Evolutionary conservation across 2,888 invertebrate species (phyloP).

Genomic region (Patella caerulea): DNA sequence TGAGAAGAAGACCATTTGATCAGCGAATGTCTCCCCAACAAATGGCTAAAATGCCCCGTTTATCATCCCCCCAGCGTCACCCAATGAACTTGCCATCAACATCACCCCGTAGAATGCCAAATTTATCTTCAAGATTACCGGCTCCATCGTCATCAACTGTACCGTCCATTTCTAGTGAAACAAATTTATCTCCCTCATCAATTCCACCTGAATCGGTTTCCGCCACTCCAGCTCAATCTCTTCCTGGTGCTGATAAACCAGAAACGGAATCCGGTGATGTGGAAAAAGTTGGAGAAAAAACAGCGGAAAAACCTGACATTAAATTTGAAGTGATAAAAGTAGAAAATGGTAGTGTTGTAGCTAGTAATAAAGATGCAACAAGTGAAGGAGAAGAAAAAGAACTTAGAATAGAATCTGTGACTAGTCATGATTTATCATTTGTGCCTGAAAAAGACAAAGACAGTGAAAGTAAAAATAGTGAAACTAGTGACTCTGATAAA

Average conservation of each 20-base stretch:
- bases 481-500: not conserved
- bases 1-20: not conserved
- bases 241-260: constrained; percentile 12
- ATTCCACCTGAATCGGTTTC: not conserved
- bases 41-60: constrained; percentile 3
- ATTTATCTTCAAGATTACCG: not conserved
- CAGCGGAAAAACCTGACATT: constrained; percentile 7
- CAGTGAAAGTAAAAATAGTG: not conserved
- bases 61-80: not conserved
- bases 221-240: not conserved
- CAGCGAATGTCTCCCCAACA: not conserved
- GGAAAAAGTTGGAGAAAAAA: not conserved
- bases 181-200: not conserved
- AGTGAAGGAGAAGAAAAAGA: not conserved
- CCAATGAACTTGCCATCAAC: not conserved
- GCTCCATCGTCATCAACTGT: not conserved
- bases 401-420: constrained; percentile 7
- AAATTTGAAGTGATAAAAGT: constrained; percentile 10
- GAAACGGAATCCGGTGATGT: not conserved
- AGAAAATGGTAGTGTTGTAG: constrained; percentile 12
- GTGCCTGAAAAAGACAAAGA: not conserved
- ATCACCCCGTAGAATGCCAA: constrained; percentile 2
- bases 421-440: constrained; percentile 10
- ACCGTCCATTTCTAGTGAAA: not conserved
- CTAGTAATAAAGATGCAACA: constrained; percentile 4